Evolutionary conservation across 2,797 vertebrate species (phyloP).

Genomic region (Coendou prehensilis): DNA sequence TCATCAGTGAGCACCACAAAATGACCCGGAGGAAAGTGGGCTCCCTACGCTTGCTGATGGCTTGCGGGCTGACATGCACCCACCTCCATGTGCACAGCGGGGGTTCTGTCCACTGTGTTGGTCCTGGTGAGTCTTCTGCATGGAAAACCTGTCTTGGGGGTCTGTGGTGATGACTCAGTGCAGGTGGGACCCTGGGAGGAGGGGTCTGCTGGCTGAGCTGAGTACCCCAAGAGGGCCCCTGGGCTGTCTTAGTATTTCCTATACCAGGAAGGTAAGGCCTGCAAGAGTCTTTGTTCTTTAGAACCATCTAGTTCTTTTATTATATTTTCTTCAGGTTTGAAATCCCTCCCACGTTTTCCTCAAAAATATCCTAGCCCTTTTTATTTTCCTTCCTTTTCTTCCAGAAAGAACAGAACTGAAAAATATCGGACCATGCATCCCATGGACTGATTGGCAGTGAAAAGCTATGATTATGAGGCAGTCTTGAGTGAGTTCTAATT

Average conservation of each 20-base stretch:
- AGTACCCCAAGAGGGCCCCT: not conserved
- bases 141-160: not conserved
- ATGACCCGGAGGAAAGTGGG: not conserved
- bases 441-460: not conserved
- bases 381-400: constrained; percentile 18
- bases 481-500: not conserved
- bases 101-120: not conserved
- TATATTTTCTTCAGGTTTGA: not conserved
- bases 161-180: not conserved
- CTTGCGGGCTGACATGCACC: not conserved
- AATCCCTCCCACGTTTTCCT: not conserved
- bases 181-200: not conserved
- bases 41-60: accelerated
- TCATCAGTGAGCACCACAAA: not conserved
- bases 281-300: not conserved
- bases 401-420: not conserved
- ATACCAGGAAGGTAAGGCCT: not conserved
- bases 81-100: not conserved
- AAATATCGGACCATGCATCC: not conserved
- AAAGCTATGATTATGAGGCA: not conserved
- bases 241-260: not conserved
- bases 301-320: not conserved
- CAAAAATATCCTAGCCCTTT: not conserved
- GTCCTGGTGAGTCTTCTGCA: not conserved
- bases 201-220: not conserved